Base-by-base conservation (phyloP, 1,140 invertebrate genomes). In the Orchestia grillus region DNA sequence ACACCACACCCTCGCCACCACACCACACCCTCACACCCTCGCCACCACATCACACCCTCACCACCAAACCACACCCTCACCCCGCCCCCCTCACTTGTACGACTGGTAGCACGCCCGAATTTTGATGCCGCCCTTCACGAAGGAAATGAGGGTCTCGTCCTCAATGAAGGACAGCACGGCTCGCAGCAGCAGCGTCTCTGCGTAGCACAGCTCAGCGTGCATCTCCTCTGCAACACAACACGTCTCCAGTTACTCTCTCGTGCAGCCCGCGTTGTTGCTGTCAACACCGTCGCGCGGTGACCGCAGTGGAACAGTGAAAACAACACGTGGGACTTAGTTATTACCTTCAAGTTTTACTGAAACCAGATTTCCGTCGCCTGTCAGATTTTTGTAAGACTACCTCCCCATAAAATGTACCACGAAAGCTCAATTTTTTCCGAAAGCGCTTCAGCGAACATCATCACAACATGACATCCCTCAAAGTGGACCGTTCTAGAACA, bases 111-210 rank as follows among this genome's bases (percentile, higher is more conserved):
- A 99, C 94, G 98, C 98, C 97, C 99, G 98, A 97, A 99, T 99
- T 98, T 99, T 99, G 77, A 99, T 97, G 96, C 99, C 99, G 96
- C 99, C 99, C 97, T 99, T 99, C 44, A 99, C 98, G 97, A 99
- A 99, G 97, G 99, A 99, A 40, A 99, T 98, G 87, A 99, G 97
- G 97, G 98, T 99, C 97, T 99, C 99, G 97, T 99, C 99, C 97
- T 99, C 99, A 97, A 99, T 98, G 97, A 99, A 99, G 28, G 98
- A 99, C 87, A 99, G 98, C 97, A 99, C 98, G 0, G 99, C 98
- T 97, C 99, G 98, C 43, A 99, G 97, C 45, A 96, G 87, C 40
- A 96, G 96, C 40, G 87, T 53, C 44, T 96, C 96, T 1, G 40
- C 98, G 99, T 87, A 99, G 98, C 97, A 99, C 98, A 8, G 99